Evolutionary conservation across 2,888 invertebrate species (phyloP), one percentile per base, ranked within the genome.

Genomic region (Nymphalis urticae): DNA sequence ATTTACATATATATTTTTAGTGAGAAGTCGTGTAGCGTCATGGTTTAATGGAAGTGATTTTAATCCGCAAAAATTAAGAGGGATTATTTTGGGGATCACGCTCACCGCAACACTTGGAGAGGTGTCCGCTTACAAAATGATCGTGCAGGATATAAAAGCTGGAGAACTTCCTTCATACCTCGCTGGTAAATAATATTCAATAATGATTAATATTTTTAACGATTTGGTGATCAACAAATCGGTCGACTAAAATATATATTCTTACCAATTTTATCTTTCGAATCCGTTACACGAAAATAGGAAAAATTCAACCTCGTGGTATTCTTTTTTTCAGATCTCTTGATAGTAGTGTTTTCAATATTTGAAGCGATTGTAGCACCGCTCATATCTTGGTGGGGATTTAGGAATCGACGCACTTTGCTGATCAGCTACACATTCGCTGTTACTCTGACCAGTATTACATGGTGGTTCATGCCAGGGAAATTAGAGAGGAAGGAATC

Each of bases 341-440:
- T 73, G 19, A 73, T 77, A 24, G 9, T 75, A 27, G n/a, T 61
- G 1, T 56, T 78, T 32, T 72, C 75, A 7, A 16, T 71, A 0
- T 48, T 73, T 19, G 77, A 77, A 58, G 61, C 67, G 7, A 8
- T 73, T 9, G 21, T 74, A 21, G 70, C 77, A 0, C 77, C 77
- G 1, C 65, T 75, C 1, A 24, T 77, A 1, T 72, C 74, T 1
- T 78, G 77, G 75, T 66, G 69, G 36, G 78, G 78, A 6, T 69
- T 53, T 58, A 62, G 48, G 13, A 62, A 69, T 8, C 72, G 75
- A 1, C 70, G 76, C 3, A 54, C 8, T 17, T 50, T 71, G 10
- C 47, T 77, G 62, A 53, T 65, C 5, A 10, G 56, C 1, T 69
- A 71, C n/a, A 47, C 69, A 5, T 6, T 69, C 1, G 51, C 66